Base-by-base conservation (phyloP, 2,888 invertebrate species). In the Desoria tigrina region DNA sequence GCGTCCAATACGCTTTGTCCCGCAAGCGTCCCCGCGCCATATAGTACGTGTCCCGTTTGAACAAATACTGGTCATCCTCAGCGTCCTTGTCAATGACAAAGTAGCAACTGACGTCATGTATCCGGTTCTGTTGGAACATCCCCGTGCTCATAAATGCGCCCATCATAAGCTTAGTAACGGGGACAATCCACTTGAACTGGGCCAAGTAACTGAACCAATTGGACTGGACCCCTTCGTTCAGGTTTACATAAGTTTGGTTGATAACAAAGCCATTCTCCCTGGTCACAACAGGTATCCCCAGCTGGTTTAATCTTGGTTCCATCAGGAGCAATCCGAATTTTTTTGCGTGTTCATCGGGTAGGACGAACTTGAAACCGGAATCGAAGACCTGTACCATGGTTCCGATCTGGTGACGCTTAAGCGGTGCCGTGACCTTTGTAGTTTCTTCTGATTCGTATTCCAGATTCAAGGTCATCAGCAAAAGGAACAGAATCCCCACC, bases 1-100 rank as follows among this genome's bases (percentile, higher is more conserved):
- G 11, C 32, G 11, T 11, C 21, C 42, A 6, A 9, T 58, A 24
- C 7, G 58, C 58, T 21, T 58, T 58, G 18, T 27, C 58, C n/a
- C 7, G 4, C 45, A 58, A n/a, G 21, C 58, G 24, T 6, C 58
- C 58, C 24, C 58, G 24, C 18, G 42, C 26, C 26, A 58, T 45
- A 24, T 45, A 24, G 18, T 21, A 51, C 4, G 32, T 7, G 6
- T 11, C 11, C 32, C 32, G 32, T 11, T 32, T 32, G 32, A 32
- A 45, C 16, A 58, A n/a, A 58, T 58, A 39, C 45, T 58, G 58
- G 45, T 58, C 58, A 45, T 58, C 58, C 2, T 54, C 54, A 24
- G 24, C 49, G 2, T 45, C 9, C 7, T 23, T n/a, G 45, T 58
- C 24, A 2, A 21, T 42, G 2, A 58, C 58, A 18, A 58, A 32